Evolutionary conservation across 2,888 invertebrate species (phyloP).

Genomic region (Mimachlamys varia): DNA sequence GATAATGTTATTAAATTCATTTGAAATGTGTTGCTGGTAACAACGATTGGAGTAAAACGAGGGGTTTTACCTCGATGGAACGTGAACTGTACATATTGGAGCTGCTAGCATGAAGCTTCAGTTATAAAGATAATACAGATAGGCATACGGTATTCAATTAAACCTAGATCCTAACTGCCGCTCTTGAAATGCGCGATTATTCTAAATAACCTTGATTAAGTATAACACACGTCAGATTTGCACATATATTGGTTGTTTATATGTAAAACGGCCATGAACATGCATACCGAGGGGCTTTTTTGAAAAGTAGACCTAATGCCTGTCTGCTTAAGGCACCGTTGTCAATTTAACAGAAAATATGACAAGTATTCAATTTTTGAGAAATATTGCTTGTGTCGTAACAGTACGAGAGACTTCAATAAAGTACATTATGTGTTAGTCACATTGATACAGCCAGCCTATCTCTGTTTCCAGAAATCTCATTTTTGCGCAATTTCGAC

Average conservation of each 20-base stretch:
- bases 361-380: constrained; percentile 9
- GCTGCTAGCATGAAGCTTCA: too few relatives aligned
- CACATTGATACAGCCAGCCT: background rate
- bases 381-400: background rate
- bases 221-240: background rate
- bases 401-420: background rate
- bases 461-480: constrained; percentile 21
- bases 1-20: too few relatives aligned
- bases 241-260: background rate
- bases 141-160: background rate
- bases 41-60: too few relatives aligned
- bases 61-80: too few relatives aligned
- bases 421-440: background rate
- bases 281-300: background rate
- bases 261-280: background rate
- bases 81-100: too few relatives aligned
- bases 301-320: background rate
- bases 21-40: too few relatives aligned
- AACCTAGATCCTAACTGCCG: background rate
- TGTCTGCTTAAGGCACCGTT: background rate
- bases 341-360: constrained; percentile 1
- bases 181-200: background rate
- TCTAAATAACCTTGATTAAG: background rate
- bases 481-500: constrained; percentile 14
- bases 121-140: background rate